phyloP scores from a whole-genome alignment of 2,888 invertebrate species.

The Parapristionchus giblindavisi region DNA sequence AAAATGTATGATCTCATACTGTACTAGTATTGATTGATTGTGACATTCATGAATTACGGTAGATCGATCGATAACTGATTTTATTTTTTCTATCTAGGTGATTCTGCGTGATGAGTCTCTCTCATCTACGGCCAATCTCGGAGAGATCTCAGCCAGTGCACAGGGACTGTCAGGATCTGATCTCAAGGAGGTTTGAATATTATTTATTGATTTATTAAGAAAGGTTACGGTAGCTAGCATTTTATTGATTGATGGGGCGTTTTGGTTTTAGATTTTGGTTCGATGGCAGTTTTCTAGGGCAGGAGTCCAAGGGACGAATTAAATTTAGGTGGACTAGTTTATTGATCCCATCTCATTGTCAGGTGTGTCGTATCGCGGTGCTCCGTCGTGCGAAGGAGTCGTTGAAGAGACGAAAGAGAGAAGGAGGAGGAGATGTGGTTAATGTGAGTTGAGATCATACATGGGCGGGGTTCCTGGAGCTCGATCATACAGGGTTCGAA shows the following conservation, averaged over 20 bases:
- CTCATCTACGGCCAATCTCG: constrained; percentile 43
- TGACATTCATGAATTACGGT: background rate
- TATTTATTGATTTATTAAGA: background rate
- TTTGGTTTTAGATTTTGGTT: too few species aligned
- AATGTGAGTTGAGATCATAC: too few species aligned
- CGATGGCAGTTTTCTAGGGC: too few species aligned
- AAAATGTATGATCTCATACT: too few species aligned
- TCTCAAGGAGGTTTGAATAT: constrained; percentile 59
- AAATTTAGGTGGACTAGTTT: too few species aligned
- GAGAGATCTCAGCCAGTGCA: constrained; percentile 43
- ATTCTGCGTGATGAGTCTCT: constrained; percentile 52
- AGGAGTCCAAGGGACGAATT: too few species aligned
- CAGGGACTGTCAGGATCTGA: constrained; percentile 61
- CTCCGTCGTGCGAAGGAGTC: constrained; percentile 53
- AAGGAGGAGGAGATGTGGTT: background rate
- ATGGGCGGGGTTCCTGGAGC: too few species aligned
- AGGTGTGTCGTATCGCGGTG: constrained; percentile 58
- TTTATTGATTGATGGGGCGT: too few species aligned
- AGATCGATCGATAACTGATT: too few species aligned
- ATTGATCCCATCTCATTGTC: constrained; percentile 2
- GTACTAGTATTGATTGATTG: background rate
- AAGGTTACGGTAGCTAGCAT: too few species aligned
- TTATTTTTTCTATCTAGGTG: constrained; percentile 44
- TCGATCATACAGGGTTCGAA: too few species aligned
- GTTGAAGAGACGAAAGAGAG: constrained; percentile 35